phyloP scores from a whole-genome alignment of 2,888 invertebrate genomes.

The Smittia aterrima region DNA sequence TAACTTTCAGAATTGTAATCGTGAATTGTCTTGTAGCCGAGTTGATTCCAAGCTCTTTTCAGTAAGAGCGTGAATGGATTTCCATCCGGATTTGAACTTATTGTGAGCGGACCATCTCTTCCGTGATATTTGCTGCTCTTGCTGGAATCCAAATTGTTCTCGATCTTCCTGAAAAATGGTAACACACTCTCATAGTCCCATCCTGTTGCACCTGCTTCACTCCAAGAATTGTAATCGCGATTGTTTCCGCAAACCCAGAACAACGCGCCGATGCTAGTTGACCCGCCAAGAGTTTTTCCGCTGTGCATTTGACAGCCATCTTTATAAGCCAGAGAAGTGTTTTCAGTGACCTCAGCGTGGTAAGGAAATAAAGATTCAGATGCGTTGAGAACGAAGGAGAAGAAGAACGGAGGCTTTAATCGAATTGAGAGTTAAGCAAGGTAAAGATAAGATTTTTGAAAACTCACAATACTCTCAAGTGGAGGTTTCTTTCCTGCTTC shows the following conservation, averaged over 20 bases:
- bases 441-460: too few species aligned
- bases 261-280: too few species aligned
- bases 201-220: slow-evolving; percentile 65
- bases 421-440: too few species aligned
- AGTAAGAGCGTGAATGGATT: slow-evolving; percentile 61
- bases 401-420: too few species aligned
- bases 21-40: slow-evolving; percentile 47
- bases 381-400: too few species aligned
- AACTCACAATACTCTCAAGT: too few species aligned
- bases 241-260: slow-evolving; percentile 58
- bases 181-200: slow-evolving; percentile 72
- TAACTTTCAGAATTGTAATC: slow-evolving; percentile 50
- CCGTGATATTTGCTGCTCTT: slow-evolving; percentile 55
- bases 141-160: slow-evolving; percentile 64
- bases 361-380: too few species aligned
- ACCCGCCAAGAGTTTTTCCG: too few species aligned
- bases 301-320: too few species aligned
- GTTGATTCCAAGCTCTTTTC: slow-evolving; percentile 62
- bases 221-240: slow-evolving; percentile 76
- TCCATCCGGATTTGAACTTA: slow-evolving; percentile 47
- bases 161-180: slow-evolving; percentile 75
- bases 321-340: too few species aligned
- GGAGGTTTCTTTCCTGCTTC: too few species aligned
- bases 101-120: slow-evolving; percentile 58
- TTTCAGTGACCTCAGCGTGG: too few species aligned